These are phyloP conservation scores for Cherax destructor DNA, from an alignment of 1,140 invertebrate genomes.

Conservation along the genomic window DNA sequence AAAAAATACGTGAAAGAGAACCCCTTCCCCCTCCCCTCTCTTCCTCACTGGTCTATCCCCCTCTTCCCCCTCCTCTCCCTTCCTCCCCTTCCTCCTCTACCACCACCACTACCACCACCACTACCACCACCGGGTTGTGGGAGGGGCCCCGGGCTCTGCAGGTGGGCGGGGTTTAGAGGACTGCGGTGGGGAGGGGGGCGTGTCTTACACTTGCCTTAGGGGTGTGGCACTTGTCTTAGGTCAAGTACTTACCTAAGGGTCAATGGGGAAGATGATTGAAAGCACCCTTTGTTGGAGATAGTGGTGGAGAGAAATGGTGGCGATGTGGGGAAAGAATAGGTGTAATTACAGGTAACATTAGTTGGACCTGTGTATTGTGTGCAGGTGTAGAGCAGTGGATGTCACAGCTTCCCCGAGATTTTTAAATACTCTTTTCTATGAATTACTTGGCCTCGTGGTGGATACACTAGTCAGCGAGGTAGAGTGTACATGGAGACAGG, in stretches of 20 bases:
- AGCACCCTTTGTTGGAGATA: background rate
- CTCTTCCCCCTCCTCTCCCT: background rate
- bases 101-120: background rate
- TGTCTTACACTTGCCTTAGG: constrained; percentile 32
- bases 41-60: background rate
- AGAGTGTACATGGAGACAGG: background rate
- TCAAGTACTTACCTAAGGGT: constrained; percentile 24
- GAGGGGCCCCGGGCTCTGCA: constrained; percentile 51
- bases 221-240: constrained; percentile 37
- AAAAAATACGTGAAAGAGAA: background rate
- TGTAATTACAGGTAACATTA: background rate
- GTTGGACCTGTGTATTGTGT: background rate
- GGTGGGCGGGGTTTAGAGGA: constrained; percentile 60
- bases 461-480: background rate
- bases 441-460: background rate
- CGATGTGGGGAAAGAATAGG: background rate
- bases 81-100: background rate
- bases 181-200: constrained; percentile 60
- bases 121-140: constrained; percentile 26
- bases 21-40: background rate
- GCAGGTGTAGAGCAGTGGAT: constrained; percentile 25
- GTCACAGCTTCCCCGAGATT: background rate
- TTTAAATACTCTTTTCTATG: background rate
- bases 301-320: background rate
- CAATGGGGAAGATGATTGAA: background rate